Evolutionary conservation across 2,888 invertebrate species (phyloP), one percentile per base, ranked within the genome.

Genomic region (Brenthis ino): DNA sequence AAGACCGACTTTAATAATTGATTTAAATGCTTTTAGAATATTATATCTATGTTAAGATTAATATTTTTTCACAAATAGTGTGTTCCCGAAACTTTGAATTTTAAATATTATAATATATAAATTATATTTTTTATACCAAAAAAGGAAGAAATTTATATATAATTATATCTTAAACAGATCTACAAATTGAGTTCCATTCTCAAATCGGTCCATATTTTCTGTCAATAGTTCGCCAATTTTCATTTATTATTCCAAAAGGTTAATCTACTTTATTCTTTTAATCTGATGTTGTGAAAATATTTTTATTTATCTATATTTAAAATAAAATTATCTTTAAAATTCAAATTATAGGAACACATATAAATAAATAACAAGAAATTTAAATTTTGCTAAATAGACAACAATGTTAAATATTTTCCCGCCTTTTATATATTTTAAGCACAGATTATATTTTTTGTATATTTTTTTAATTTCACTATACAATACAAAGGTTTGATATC

Each of bases 341-440:
- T 51, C 33, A 53, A 51, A 37, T 51, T 53, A 53, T 63, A 16
- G 53, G 20, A n/a, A 53, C 37, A 51, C 13, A 33, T 20, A 61
- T 8, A 8, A 37, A 51, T 63, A 33, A 51, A 53, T 28, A 65
- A 57, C 33, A 51, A 51, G 14, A 57, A 28, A 13, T 47, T 60
- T 60, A 66, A 51, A 60, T 69, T 69, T 61, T 54, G 50, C 61
- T 69, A 71, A 70, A 65, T 68, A 57, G 6, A 65, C 57, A 72
- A 73, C 50, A 60, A 28, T 48, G 55, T 65, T 50, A 57, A 70
- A 64, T 53, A 47, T 50, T 57, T 65, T 70, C 60, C 24, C 57
- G 37, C 58, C 55, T 54, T 63, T 58, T 51, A 56, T 57, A 28
- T 4, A 57, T 24, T 47, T 51, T 53, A 57, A 58, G 14, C 55